These are phyloP conservation scores for Phymatocera aterrima DNA, from an alignment of 2,888 invertebrate species.

Conservation along the genomic window DNA sequence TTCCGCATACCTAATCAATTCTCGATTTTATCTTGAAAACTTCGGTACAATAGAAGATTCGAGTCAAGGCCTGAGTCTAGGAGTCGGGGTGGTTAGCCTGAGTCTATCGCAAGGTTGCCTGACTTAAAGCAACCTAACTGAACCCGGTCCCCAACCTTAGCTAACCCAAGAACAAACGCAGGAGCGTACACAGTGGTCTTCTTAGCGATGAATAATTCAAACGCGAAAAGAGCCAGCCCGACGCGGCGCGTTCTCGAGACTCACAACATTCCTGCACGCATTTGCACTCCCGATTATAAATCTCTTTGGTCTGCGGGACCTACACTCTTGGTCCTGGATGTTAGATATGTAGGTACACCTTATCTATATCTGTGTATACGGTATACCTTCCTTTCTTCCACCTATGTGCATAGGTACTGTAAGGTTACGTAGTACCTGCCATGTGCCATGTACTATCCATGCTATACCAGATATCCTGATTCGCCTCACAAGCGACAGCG, in stretches of 20 bases:
- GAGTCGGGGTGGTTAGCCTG: background rate
- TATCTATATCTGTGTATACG: conserved; percentile 26
- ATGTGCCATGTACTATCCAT: background rate
- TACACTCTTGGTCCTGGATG: conserved; percentile 30
- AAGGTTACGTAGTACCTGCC: background rate
- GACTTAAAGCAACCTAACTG: conserved; percentile 6
- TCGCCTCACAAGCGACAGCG: conserved; percentile 14
- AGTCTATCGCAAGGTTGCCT: background rate
- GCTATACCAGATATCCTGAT: conserved; percentile 18
- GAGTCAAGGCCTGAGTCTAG: background rate
- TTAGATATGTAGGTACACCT: conserved; percentile 41
- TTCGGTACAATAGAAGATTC: background rate
- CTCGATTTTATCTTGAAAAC: background rate
- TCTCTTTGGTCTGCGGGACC: conserved; percentile 61
- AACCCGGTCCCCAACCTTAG: conserved; percentile 11
- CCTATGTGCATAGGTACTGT: background rate
- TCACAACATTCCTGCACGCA: conserved; percentile 71
- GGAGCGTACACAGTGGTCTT: conserved; percentile 42
- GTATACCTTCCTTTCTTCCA: too few relatives aligned
- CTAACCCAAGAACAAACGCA: conserved; percentile 41
- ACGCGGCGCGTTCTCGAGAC: conserved; percentile 54
- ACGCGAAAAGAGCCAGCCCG: conserved; percentile 57
- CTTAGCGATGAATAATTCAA: conserved; percentile 69
- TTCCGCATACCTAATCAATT: background rate
- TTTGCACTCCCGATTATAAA: conserved; percentile 68